Conservation (phyloP, 2,113 vertebrate species). For the Pelvicachromis taeniatus region DNA sequence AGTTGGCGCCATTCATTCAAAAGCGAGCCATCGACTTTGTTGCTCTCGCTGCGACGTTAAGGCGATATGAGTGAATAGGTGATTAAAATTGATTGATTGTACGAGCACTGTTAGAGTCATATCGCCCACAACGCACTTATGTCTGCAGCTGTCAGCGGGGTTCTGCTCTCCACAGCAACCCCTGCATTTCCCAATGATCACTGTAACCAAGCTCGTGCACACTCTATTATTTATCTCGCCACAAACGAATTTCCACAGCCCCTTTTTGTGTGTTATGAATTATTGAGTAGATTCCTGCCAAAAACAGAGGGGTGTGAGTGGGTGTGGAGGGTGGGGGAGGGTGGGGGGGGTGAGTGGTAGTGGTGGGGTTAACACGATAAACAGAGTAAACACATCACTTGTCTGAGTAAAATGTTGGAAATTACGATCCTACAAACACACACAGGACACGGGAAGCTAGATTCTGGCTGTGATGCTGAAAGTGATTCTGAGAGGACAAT, state of each 20-base stretch:
- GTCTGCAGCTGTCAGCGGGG: background rate
- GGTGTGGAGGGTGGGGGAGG: background rate
- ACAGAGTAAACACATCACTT: background rate
- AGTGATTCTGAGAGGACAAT: background rate
- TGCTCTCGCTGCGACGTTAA: background rate
- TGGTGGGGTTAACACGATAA: background rate
- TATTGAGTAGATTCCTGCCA: background rate
- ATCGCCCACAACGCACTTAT: background rate
- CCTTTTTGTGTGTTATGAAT: conserved; percentile 18
- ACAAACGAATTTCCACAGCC: background rate
- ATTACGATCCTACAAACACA: background rate
- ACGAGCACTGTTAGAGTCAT: background rate
- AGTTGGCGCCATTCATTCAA: background rate
- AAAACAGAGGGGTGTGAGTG: background rate
- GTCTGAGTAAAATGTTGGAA: background rate
- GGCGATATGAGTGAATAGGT: background rate
- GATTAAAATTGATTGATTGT: background rate
- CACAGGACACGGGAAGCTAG: background rate
- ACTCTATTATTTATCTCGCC: background rate
- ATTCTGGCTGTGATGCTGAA: background rate
- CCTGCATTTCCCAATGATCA: background rate
- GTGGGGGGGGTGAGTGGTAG: background rate
- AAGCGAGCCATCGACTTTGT: background rate
- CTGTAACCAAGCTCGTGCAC: background rate
- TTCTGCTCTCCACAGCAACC: background rate